Conservation (phyloP, 1,140 invertebrate species). For the Cydia strobilella region DNA sequence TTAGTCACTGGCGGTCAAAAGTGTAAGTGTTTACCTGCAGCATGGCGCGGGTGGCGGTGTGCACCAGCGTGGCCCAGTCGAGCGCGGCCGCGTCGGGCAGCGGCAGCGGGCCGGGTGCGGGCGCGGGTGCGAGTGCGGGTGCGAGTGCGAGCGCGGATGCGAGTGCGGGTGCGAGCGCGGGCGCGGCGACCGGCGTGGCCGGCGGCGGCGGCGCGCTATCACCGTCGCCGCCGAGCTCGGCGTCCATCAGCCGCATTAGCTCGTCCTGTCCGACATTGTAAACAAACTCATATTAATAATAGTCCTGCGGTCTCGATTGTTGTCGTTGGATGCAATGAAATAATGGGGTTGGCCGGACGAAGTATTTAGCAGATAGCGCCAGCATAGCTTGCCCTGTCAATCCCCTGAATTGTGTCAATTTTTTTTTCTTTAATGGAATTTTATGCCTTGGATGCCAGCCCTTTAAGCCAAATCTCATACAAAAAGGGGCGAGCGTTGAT, state of each 20-base stretch:
- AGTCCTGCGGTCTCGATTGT: too few species aligned
- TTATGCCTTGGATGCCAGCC: too few species aligned
- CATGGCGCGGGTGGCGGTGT: constrained; percentile 88
- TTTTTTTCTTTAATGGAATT: too few species aligned
- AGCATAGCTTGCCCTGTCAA: too few species aligned
- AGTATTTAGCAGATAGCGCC: too few species aligned
- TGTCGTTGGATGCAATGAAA: too few species aligned
- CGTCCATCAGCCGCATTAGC: constrained; percentile 92
- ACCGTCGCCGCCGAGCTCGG: constrained; percentile 84
- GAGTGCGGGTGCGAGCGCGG: constrained; percentile 57
- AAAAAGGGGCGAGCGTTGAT: too few species aligned
- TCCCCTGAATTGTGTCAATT: too few species aligned
- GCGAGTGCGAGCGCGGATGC: constrained; percentile 79
- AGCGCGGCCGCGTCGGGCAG: constrained; percentile 82
- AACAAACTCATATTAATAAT: too few species aligned
- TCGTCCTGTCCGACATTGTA: constrained; percentile 85
- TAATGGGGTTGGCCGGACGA: too few species aligned
- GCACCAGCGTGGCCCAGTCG: constrained; percentile 89
- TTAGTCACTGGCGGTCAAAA: too few species aligned
- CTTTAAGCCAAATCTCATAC: too few species aligned
- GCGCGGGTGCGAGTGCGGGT: constrained; percentile 30
- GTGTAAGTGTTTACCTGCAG: constrained; percentile 80
- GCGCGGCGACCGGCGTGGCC: constrained; percentile 87
- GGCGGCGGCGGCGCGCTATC: constrained; percentile 71
- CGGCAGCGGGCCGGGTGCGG: constrained; percentile 57